These are phyloP conservation scores for Diphyllodes magnificus DNA, from an alignment of 2,113 vertebrate species.

Conservation along the genomic window DNA sequence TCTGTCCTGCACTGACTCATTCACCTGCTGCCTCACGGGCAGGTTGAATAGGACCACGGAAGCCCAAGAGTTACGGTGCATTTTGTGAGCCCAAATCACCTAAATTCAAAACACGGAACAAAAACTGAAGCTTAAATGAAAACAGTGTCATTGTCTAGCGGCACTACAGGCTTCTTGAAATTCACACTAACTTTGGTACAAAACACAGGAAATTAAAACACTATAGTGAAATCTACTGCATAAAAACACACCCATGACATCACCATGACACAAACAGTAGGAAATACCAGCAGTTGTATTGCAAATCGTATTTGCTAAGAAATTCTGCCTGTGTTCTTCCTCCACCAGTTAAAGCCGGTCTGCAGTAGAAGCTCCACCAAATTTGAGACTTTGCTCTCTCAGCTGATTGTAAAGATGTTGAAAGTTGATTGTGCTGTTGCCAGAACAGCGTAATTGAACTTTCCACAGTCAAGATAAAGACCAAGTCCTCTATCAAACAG, in stretches of 20 bases:
- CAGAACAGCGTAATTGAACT: not conserved
- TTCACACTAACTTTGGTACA: not conserved
- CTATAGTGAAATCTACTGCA: not conserved
- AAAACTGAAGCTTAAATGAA: not conserved
- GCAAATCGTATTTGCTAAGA: not conserved
- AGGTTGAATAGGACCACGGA: not conserved
- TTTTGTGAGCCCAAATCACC: not conserved
- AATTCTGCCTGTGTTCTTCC: not conserved
- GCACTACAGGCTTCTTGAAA: not conserved
- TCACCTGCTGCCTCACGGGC: not conserved
- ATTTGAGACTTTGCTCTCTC: not conserved
- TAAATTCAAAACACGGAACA: not conserved
- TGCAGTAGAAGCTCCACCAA: not conserved
- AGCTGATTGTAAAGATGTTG: not conserved
- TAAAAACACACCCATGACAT: not conserved
- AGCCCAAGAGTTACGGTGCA: accelerated
- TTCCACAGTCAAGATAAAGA: not conserved
- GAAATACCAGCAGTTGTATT: not conserved
- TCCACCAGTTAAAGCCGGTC: not conserved
- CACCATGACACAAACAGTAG: not conserved
- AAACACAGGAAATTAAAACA: not conserved
- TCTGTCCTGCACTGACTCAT: not conserved
- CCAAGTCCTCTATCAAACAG: not conserved
- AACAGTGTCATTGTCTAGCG: not conserved
- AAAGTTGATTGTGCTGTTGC: not conserved